Evolutionary conservation across 2,797 vertebrate species (phyloP), one percentile per base, ranked within the genome.

Genomic region (Psittacula derbiana): DNA sequence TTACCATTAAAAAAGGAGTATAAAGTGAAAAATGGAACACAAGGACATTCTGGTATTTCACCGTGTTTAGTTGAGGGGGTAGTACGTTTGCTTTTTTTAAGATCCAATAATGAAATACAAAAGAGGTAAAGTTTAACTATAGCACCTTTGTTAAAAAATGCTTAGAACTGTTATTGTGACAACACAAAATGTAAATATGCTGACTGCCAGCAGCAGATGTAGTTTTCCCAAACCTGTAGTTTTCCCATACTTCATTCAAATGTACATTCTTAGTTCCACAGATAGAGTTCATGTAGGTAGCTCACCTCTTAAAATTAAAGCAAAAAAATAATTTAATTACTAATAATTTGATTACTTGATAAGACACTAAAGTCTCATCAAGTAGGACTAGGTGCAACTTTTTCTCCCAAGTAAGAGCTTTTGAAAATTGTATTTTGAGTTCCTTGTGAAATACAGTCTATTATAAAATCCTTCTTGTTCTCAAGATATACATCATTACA

Each of bases 401-500:
- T 36, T 91, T 96, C 74, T 92, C 93, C 25, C 30, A 93, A 95
- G 93, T 8, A 36, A 36, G 36, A 95, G 71, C 80, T 94, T 93
- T 62, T 84, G 64, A 91, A 96, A 97, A 94, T 50, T 87, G 58
- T 55, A 57, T 92, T 92, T 95, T 17, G 88, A 90, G 40, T 80
- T 95, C 69, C 41, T 94, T 76, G 79, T 97, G 92, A 97, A 97
- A 96, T 96, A 98, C 43, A 93, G 74, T 55, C 87, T 96, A 94
- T 96, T 95, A 96, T 20, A 20, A 95, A 97, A 96, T 87, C 85
- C 88, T 97, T 94, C 75, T 84, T 93, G 84, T 94, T 97, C 95
- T 94, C 90, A 93, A 95, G 92, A 95, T 92, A 96, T 55, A 97
- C 84, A 86, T 53, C 47, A 33, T 20, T 28, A 31, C 93, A 88